These are phyloP conservation scores for Australoheros facetus DNA, from an alignment of 2,797 vertebrate genomes.

Conservation along the genomic window DNA sequence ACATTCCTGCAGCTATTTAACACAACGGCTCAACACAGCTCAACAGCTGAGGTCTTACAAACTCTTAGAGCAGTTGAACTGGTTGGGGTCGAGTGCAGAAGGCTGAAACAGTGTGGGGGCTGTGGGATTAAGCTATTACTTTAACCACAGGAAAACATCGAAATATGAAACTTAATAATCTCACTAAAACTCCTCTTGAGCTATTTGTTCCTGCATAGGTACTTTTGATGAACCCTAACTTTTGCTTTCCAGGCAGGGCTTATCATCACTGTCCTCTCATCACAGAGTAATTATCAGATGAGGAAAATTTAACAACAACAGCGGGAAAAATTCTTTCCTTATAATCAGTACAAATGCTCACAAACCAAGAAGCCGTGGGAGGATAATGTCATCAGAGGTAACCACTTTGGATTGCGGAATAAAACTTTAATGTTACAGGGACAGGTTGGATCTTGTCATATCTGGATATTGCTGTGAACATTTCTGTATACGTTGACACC, in stretches of 20 bases:
- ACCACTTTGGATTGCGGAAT: conserved; percentile 27
- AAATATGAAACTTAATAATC: conserved; percentile 57
- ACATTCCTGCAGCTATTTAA: conserved; percentile 79
- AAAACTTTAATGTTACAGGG: conserved; percentile 16
- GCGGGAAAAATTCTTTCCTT: background rate
- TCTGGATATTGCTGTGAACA: conserved; percentile 7
- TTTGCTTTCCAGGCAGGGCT: background rate
- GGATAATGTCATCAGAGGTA: conserved; percentile 22
- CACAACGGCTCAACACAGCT: conserved; percentile 55
- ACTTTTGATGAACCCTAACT: conserved; percentile 19
- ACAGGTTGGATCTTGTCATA: conserved; percentile 45
- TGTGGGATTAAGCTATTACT: conserved; percentile 63
- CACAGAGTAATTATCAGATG: background rate
- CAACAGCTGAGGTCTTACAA: conserved; percentile 77
- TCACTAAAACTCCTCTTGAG: conserved; percentile 20
- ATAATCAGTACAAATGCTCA: conserved; percentile 9
- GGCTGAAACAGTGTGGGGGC: conserved; percentile 38
- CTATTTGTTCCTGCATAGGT: background rate
- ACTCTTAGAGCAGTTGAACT: conserved; percentile 37
- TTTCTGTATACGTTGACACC: conserved; percentile 14
- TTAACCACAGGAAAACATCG: conserved; percentile 64
- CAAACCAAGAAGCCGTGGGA: conserved; percentile 8
- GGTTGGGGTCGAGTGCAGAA: conserved; percentile 42
- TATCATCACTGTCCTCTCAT: background rate
- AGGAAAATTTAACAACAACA: background rate